phyloP scores from a whole-genome alignment of 1,140 invertebrate genomes.

The Drosophila willistoni region DNA sequence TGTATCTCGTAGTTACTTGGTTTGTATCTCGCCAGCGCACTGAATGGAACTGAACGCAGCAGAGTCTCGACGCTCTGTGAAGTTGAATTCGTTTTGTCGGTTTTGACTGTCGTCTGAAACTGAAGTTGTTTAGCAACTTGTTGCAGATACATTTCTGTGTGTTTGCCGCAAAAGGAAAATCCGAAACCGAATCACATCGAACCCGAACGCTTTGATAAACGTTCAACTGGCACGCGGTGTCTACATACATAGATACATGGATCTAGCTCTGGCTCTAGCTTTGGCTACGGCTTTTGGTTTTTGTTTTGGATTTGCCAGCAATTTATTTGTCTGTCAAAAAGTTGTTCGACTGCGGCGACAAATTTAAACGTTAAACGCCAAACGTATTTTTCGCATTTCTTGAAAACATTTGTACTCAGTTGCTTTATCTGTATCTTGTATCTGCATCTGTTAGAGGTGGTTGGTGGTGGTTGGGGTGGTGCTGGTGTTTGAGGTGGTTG shows the following conservation, averaged over 20 bases:
- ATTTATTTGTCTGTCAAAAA: conserved; percentile 78
- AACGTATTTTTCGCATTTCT: conserved; percentile 46
- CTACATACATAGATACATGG: conserved; percentile 5
- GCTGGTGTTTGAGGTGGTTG: not conserved
- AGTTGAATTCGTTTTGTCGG: conserved; percentile 61
- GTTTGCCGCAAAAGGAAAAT: conserved; percentile 72
- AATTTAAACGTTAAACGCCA: conserved; percentile 73
- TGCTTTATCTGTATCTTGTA: conserved; percentile 68
- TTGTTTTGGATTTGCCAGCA: conserved; percentile 44
- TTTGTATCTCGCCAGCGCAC: conserved; percentile 53
- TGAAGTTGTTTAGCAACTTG: conserved; percentile 66
- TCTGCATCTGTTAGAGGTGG: conserved; percentile 46
- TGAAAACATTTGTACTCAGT: conserved; percentile 30
- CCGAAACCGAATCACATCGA: not conserved
- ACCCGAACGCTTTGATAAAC: conserved; percentile 69
- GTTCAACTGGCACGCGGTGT: conserved; percentile 69
- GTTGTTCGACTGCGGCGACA: conserved; percentile 69
- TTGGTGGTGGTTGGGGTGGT: not conserved
- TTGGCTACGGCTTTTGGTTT: not conserved
- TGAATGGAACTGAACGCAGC: conserved; percentile 68
- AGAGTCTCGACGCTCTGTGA: conserved; percentile 73
- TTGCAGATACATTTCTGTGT: conserved; percentile 73
- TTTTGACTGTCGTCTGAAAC: conserved; percentile 38
- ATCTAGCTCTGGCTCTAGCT: too few relatives aligned
- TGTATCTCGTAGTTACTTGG: conserved; percentile 56